Percentiles rank a stretch among this genome's conserved stretches.
phyloP scores from a whole-genome alignment of 2,888 invertebrate genomes.

The Coenonympha glycerion region DNA sequence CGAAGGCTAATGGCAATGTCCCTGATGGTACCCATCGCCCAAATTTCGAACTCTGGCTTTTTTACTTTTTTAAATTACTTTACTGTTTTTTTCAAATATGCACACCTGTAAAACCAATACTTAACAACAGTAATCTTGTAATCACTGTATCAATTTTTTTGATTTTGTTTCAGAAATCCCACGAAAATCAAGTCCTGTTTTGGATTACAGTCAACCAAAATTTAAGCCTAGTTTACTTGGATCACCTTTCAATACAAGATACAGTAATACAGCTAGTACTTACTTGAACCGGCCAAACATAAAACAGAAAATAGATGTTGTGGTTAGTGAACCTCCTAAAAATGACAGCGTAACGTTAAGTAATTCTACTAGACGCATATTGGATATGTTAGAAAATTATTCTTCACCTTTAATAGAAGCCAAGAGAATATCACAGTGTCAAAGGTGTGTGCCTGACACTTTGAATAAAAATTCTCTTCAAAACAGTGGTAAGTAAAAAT shows the following conservation, averaged over 20 bases:
- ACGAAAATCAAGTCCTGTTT: constrained; percentile 46
- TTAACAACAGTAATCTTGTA: too few species aligned
- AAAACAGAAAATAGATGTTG: constrained; percentile 39
- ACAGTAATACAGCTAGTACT: constrained; percentile 81
- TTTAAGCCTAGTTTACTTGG: constrained; percentile 49
- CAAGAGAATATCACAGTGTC: constrained; percentile 79
- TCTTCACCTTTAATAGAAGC: constrained; percentile 87
- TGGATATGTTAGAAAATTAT: constrained; percentile 87
- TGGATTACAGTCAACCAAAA: constrained; percentile 50
- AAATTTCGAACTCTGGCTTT: too few species aligned
- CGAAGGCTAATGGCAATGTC: too few species aligned
- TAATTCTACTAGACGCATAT: constrained; percentile 84
- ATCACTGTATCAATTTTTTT: neutral
- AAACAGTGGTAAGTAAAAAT: constrained; percentile 33
- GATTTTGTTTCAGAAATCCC: constrained; percentile 44
- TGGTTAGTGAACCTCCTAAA: constrained; percentile 40
- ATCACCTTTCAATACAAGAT: constrained; percentile 87
- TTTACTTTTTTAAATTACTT: too few species aligned
- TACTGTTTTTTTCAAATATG: too few species aligned
- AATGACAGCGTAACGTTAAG: constrained; percentile 68
- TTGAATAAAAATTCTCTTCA: constrained; percentile 17
- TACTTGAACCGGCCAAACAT: constrained; percentile 67
- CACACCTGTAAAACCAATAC: too few species aligned
- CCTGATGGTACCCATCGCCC: too few species aligned
- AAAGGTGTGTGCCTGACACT: constrained; percentile 29